These are phyloP conservation scores for Drosophila sechellia DNA, from an alignment of 1,140 invertebrate genomes.

Conservation along the genomic window DNA sequence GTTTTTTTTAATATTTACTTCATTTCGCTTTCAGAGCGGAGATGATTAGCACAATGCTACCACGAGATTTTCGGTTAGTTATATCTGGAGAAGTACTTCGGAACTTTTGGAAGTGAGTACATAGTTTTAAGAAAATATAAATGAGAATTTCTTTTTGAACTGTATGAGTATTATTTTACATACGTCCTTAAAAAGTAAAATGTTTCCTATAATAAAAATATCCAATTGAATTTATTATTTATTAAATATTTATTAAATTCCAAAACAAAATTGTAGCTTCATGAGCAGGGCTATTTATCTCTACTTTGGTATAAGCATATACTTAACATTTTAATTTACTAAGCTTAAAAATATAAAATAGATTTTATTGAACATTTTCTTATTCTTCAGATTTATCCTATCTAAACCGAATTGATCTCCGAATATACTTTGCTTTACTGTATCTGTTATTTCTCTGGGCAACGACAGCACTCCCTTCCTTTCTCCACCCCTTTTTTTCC, in stretches of 20 bases:
- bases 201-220: too few species aligned
- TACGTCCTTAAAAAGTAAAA: not conserved
- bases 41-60: not conserved
- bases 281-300: too few species aligned
- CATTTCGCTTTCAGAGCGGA: conserved; percentile 2
- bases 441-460: conserved; percentile 5
- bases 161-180: too few species aligned
- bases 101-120: too few species aligned
- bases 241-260: too few species aligned
- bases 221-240: too few species aligned
- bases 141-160: not conserved
- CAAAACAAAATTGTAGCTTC: too few species aligned
- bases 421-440: not conserved
- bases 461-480: conserved; percentile 15
- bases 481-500: conserved; percentile 15
- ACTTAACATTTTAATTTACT: too few species aligned
- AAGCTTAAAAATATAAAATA: too few species aligned
- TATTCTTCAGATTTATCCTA: too few species aligned
- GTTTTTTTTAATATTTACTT: not conserved
- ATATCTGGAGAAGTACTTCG: not conserved
- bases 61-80: not conserved
- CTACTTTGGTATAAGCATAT: too few species aligned
- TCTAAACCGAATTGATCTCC: conserved; percentile 1
- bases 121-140: not conserved
- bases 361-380: too few species aligned